Percentiles rank a stretch among this genome's conserved stretches.
Evolutionary conservation across 2,797 vertebrate genomes (phyloP).

Genomic region (Cuculus canorus): DNA sequence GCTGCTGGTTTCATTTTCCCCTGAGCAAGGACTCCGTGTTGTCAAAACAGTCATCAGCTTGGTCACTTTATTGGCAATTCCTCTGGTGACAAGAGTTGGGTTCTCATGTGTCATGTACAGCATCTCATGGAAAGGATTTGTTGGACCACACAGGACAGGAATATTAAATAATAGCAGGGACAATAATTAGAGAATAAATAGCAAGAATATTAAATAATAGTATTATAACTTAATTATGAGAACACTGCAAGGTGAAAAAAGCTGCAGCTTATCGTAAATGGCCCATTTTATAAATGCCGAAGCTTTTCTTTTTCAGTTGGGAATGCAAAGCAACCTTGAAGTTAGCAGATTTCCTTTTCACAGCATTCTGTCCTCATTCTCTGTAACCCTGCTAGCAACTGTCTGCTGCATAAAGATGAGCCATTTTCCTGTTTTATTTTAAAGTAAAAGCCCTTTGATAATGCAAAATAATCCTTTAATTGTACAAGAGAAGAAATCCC

Average conservation of each 20-base stretch:
- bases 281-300: neutral
- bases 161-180: neutral
- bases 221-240: neutral
- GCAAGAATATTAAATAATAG: neutral
- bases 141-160: neutral
- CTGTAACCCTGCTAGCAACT: neutral
- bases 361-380: neutral
- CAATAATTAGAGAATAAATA: neutral
- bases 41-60: neutral
- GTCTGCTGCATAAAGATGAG: neutral
- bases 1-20: neutral
- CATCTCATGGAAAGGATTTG: neutral
- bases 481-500: constrained; percentile 3
- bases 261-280: neutral
- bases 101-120: neutral
- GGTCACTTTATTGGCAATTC: neutral
- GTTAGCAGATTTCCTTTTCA: neutral
- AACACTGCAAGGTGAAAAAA: neutral
- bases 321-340: neutral
- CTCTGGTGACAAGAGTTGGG: neutral
- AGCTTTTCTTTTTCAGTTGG: neutral
- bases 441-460: constrained; percentile 33
- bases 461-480: constrained; percentile 58
- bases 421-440: constrained; percentile 32
- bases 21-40: neutral